Base-by-base conservation (phyloP, 2,113 vertebrate species). In the Heliornis fulica region DNA sequence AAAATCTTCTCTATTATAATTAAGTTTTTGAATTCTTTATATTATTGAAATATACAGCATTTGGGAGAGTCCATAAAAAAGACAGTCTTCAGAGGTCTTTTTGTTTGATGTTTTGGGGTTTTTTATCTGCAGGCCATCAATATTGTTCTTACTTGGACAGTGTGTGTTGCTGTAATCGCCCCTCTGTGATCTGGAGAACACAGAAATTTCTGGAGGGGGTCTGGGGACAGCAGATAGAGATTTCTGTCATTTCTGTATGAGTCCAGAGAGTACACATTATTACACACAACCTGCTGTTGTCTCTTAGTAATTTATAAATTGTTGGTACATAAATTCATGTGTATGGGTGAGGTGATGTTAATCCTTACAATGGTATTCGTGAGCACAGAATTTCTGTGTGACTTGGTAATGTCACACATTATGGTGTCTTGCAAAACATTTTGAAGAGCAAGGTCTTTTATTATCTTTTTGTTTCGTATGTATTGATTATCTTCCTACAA, bases 401-500 rank as follows among this genome's bases (percentile, higher is more conserved):
- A 84, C 28, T 46, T 48, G 53, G 8, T 50, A 65, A 69, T 26
- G 36, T 57, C 48, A 69, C 23, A 86, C n/a, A n/a, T n/a, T n/a
- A n/a, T 90, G 79, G 31, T 29, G 36, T 93, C 26, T 69, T 19
- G 25, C 11, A 87, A 79, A 87, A 53, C 6, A 36, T 45, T 57
- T 56, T 71, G 78, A 87, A 65, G 31, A 84, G 10, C 13, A 79
- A 76, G 11, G 22, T 72, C 74, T 89, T 79, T 48, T 74, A 57
- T 83, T 91, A 76, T 79, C 43, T 68, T 91, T 60, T 53, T 87
- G 61, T 54, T 95, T 95, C 32, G 7, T 26, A 2, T n/a, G 15
- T 61, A 93, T 76, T 53, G 89, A 94, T 96, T 89, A 50, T 54
- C 15, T 59, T 85, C 53, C 45, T 79, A 57, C 9, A 19, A 76